Percentiles rank a stretch among this genome's conserved stretches.
Evolutionary conservation across 2,113 vertebrate genomes (phyloP).

Genomic region (Esox niger): DNA sequence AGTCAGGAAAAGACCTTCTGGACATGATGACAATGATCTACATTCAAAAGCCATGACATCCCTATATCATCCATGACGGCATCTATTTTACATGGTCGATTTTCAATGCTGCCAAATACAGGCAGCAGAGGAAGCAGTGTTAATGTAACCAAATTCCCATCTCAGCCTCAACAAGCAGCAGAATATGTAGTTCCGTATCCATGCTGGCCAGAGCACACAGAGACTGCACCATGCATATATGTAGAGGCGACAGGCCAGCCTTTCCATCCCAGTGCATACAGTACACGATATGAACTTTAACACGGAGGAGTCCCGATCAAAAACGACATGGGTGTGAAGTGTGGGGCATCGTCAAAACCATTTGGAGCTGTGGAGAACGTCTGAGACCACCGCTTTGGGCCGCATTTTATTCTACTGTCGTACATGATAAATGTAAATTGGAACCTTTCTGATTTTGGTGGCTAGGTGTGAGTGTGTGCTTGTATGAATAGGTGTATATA

Average conservation of each 20-base stretch:
- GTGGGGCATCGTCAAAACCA: not conserved
- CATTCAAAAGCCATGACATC: not conserved
- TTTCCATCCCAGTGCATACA: not conserved
- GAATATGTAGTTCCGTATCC: conserved; percentile 1
- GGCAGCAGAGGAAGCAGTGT: conserved; percentile 5
- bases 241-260: no score
- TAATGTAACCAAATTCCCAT: conserved; percentile 29
- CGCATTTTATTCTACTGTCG: conserved; percentile 10
- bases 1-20: not conserved
- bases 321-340: not conserved
- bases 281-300: not conserved
- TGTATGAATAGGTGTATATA: conserved; percentile 4
- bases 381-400: not conserved
- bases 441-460: conserved; percentile 15
- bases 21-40: not conserved
- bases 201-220: not conserved
- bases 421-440: conserved; percentile 22
- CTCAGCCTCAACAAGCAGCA: not conserved
- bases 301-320: not conserved
- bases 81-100: conserved; percentile 19
- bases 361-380: not conserved
- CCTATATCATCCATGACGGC: not conserved
- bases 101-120: conserved; percentile 45
- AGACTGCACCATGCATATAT: conserved; percentile 5
- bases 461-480: conserved; percentile 6